Conservation (phyloP, 2,888 invertebrate genomes). For the Lepidonotus clava region DNA sequence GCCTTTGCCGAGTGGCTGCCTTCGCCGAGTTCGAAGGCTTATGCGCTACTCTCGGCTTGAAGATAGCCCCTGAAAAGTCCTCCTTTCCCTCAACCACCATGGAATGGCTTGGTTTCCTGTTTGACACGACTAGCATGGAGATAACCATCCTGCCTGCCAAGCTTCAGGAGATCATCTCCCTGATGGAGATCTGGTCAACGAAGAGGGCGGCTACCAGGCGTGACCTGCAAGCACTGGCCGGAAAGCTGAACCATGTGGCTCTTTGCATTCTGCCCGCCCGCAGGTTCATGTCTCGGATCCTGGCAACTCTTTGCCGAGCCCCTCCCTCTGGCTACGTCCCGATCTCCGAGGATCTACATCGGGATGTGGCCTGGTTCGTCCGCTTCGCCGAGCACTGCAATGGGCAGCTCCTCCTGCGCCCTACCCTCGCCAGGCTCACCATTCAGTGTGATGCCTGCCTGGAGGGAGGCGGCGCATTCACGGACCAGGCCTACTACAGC, state of each 20-base stretch:
- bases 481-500: not conserved
- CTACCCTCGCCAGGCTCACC: not conserved
- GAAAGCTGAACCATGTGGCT: too few species aligned
- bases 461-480: not conserved
- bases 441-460: constrained; percentile 5
- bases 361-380: not conserved
- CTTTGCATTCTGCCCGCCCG: not conserved
- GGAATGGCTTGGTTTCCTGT: not conserved
- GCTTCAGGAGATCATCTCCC: too few species aligned
- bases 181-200: too few species aligned
- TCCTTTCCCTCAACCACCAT: too few species aligned
- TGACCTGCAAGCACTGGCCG: too few species aligned
- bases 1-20: not conserved
- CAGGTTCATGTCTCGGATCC: not conserved
- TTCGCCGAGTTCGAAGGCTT: not conserved
- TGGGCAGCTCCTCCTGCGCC: not conserved
- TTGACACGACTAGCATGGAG: not conserved
- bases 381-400: not conserved
- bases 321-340: not conserved
- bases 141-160: not conserved
- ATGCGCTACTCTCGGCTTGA: not conserved
- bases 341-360: not conserved
- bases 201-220: too few species aligned
- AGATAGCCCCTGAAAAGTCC: not conserved
- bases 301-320: not conserved